phyloP scores from a whole-genome alignment of 1,140 invertebrate species.

The Eubasilissa regina region DNA sequence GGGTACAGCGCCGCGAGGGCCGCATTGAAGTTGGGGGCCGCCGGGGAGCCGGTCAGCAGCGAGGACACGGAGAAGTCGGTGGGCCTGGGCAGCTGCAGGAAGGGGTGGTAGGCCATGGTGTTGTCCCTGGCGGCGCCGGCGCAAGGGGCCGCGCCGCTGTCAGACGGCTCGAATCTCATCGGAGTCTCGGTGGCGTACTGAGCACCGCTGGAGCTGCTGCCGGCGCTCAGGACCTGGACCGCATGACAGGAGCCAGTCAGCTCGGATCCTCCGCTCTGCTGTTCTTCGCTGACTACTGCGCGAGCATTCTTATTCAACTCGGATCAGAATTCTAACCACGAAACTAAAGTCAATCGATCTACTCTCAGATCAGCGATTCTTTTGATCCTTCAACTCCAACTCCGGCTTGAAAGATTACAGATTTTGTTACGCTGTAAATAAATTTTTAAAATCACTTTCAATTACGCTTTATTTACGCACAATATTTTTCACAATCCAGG shows the following conservation, averaged over 20 bases:
- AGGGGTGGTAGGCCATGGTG: conserved; percentile 80
- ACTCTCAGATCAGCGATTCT: too few species aligned
- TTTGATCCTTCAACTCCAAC: too few species aligned
- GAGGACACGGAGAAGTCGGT: conserved; percentile 95
- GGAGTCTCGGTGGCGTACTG: conserved; percentile 63
- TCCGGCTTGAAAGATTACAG: too few species aligned
- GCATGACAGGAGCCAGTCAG: background rate
- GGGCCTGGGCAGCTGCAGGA: conserved; percentile 82
- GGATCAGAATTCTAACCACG: background rate
- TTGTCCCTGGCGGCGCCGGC: conserved; percentile 75
- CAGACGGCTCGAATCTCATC: conserved; percentile 73
- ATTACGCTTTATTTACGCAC: too few species aligned
- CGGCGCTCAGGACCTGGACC: conserved; percentile 51
- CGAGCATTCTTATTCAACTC: background rate
- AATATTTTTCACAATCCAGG: too few species aligned
- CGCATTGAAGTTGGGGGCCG: conserved; percentile 76
- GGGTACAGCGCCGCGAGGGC: conserved; percentile 74
- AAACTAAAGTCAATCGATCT: too few species aligned
- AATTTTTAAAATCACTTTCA: background rate
- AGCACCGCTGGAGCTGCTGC: conserved; percentile 42
- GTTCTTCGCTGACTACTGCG: background rate
- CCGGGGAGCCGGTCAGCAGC: conserved; percentile 78
- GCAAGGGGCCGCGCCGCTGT: conserved; percentile 75
- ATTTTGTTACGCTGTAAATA: too few species aligned
- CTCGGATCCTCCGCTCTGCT: background rate